Evolutionary conservation across 2,797 vertebrate species (phyloP).

Genomic region (Melanotaenia boesemani): DNA sequence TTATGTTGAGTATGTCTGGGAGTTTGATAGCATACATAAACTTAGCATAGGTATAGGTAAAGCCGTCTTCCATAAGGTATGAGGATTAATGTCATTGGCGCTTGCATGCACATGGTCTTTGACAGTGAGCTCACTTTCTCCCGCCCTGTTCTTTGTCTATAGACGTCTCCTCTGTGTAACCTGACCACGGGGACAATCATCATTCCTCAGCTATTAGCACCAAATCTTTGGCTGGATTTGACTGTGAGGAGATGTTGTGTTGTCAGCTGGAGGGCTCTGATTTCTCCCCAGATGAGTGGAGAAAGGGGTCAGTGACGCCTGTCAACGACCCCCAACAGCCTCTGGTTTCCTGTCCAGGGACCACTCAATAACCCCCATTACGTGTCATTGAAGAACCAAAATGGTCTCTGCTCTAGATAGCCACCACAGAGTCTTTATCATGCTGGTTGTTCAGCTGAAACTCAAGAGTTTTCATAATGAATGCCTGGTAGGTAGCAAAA

Average conservation of each 20-base stretch:
- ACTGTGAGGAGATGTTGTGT: slow-evolving; percentile 74
- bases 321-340: slow-evolving; percentile 71
- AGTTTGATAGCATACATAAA: not conserved
- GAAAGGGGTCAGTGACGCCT: slow-evolving; percentile 74
- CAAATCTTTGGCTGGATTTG: slow-evolving; percentile 62
- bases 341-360: slow-evolving; percentile 74
- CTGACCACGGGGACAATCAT: slow-evolving; percentile 67
- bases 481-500: slow-evolving; percentile 53
- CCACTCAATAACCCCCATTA: slow-evolving; percentile 71
- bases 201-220: slow-evolving; percentile 76
- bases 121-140: slow-evolving; percentile 38
- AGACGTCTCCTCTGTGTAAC: slow-evolving; percentile 69
- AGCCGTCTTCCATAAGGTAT: not conserved
- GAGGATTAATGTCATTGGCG: not conserved
- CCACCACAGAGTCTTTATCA: slow-evolving; percentile 65
- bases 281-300: slow-evolving; percentile 73
- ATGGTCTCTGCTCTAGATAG: slow-evolving; percentile 70
- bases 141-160: slow-evolving; percentile 51
- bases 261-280: slow-evolving; percentile 73
- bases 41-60: not conserved
- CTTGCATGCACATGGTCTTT: slow-evolving; percentile 32
- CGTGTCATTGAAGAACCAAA: slow-evolving; percentile 76
- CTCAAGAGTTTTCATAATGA: slow-evolving; percentile 72
- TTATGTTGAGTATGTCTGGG: not conserved
- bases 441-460: slow-evolving; percentile 69